Base-by-base conservation (phyloP, 1,140 invertebrate genomes). In the Brachystomella parvula region DNA sequence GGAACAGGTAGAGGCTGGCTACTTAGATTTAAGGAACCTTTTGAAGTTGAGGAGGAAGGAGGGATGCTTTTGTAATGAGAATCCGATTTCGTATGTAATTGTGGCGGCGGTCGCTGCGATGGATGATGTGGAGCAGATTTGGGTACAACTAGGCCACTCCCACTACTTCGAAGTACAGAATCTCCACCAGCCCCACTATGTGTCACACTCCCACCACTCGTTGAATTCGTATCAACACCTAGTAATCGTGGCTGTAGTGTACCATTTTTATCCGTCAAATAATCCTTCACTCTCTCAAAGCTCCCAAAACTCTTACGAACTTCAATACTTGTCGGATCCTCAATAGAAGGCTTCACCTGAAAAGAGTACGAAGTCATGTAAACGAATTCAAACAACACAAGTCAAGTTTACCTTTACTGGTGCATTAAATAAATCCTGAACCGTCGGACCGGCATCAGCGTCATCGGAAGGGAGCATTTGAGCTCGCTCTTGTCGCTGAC, bases 251-350 rank as follows among this genome's bases (percentile, higher is more conserved):
- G 44, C 35, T 39, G 30, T n/a, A 60, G 78, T 65, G 83, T 81
- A 75, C 84, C 85, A 35, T 84, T 82, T 72, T 87, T 84, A 66
- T 82, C 84, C 35, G 81, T 77, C 58, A 87, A 70, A 60, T 69
- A 78, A 65, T 84, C 83, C 76, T 84, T 84, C 33, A 88, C 83
- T 58, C 83, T 77, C 47, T 84, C 81, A 76, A 86, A 90, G 74
- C 86, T 84, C 33, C 88, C 88, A 56, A 90, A 79, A 69, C 85
- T 86, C 57, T 82, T 85, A 75, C 87, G 85, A 71, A 90, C 88
- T 74, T 88, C 83, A 74, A 87, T 84, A 60, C 83, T 84, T n/a
- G 85, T 83, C 49, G 81, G 83, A 76, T 90, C 88, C 47, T 81
- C 81, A 53, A 82, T 79, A 74, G 82, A 84, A 70, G 82, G 85